Evolutionary conservation across 2,888 invertebrate genomes (phyloP).

Genomic region (Rhynchonema sp.): DNA sequence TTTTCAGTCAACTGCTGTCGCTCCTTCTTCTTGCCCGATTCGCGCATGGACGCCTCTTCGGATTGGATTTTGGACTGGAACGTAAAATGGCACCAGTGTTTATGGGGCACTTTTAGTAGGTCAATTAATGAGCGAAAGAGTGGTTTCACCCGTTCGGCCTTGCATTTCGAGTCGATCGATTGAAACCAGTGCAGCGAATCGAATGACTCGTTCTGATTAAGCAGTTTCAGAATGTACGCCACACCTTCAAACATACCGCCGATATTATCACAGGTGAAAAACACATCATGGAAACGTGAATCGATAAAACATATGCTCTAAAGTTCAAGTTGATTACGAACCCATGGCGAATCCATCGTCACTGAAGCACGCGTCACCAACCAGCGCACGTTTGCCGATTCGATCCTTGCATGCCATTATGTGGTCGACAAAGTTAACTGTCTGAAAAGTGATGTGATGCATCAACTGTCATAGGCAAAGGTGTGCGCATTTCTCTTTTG

Average conservation of each 20-base stretch:
- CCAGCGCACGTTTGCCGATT: slow-evolving; percentile 62
- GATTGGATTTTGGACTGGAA: slow-evolving; percentile 17
- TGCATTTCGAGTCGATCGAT: slow-evolving; percentile 54
- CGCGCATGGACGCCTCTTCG: slow-evolving; percentile 28
- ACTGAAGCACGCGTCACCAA: slow-evolving; percentile 67
- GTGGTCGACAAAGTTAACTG: slow-evolving; percentile 81
- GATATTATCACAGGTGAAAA: background rate
- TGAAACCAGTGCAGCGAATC: slow-evolving; percentile 89
- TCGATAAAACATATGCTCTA: background rate
- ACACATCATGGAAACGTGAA: too few species aligned
- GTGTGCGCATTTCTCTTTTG: too few species aligned
- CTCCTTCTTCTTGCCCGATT: slow-evolving; percentile 15
- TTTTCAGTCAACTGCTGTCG: slow-evolving; percentile 45
- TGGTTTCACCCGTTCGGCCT: background rate
- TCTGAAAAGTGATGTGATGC: slow-evolving; percentile 36
- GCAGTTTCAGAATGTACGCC: slow-evolving; percentile 70
- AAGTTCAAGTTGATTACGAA: slow-evolving; percentile 5
- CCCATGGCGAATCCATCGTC: slow-evolving; percentile 98
- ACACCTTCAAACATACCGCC: slow-evolving; percentile 35
- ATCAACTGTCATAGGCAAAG: too few species aligned
- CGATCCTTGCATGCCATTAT: slow-evolving; percentile 75
- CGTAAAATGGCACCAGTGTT: background rate
- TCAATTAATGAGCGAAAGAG: background rate
- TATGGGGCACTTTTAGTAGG: too few species aligned
- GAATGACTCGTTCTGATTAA: slow-evolving; percentile 65